Percentiles rank a stretch among this genome's conserved stretches.
phyloP scores from a whole-genome alignment of 2,888 invertebrate species.

The Xylocampa areola region DNA sequence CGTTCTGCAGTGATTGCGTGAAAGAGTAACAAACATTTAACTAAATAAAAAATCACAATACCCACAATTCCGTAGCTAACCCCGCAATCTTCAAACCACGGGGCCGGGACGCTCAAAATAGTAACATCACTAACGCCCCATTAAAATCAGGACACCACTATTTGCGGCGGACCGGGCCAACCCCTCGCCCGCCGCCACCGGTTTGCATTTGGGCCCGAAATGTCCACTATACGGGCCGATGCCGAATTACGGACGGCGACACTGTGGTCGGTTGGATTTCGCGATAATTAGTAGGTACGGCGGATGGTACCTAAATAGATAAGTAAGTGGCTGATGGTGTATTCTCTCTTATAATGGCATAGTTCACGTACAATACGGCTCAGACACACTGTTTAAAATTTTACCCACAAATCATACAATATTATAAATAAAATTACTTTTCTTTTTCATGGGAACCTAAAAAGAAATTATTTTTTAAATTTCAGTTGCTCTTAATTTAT shows the following conservation, averaged over 20 bases:
- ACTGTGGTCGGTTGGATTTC: slow-evolving; percentile 3
- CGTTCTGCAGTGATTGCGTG: too few species aligned
- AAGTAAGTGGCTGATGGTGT: not conserved
- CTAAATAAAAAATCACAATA: not conserved
- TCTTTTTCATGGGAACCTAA: too few species aligned
- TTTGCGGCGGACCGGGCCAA: slow-evolving; percentile 41
- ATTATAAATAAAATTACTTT: too few species aligned
- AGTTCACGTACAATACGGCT: too few species aligned
- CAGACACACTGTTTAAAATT: too few species aligned
- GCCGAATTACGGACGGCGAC: slow-evolving; percentile 3
- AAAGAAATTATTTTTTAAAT: too few species aligned
- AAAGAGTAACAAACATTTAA: not conserved
- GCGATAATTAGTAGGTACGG: slow-evolving; percentile 29
- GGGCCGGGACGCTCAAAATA: slow-evolving; percentile 21
- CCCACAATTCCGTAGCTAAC: slow-evolving; percentile 12
- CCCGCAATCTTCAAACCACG: not conserved
- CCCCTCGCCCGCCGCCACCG: slow-evolving; percentile 21
- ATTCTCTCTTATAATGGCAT: too few species aligned
- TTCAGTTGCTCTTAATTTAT: too few species aligned
- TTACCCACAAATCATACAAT: too few species aligned
- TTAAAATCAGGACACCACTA: slow-evolving; percentile 53
- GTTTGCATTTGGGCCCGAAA: slow-evolving; percentile 36
- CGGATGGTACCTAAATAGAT: slow-evolving; percentile 1
- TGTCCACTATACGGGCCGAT: slow-evolving; percentile 13
- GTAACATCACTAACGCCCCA: slow-evolving; percentile 50